Evolutionary conservation across 1,140 invertebrate genomes (phyloP), one percentile per base, ranked within the genome.

Genomic region (Drosophila nebulosa): DNA sequence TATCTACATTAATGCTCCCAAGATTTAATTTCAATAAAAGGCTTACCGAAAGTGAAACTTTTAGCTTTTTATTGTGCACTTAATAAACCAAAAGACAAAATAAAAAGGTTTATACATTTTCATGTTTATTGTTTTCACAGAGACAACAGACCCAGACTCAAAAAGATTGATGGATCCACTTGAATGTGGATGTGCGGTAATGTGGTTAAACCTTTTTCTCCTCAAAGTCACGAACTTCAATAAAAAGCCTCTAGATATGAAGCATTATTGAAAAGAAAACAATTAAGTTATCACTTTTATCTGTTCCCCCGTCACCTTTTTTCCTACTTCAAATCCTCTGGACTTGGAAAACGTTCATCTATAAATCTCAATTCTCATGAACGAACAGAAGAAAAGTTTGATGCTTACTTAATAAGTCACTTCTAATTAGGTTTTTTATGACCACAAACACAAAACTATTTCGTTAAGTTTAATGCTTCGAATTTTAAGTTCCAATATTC

Each of bases 141-240:
- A 46, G 39, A 4, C 39, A 46, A 18, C 7, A 9, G 9, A 46
- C 16, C 39, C 16, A 10, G 16, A 46, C 16, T 3, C 16, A 1
- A 46, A 46, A 46, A 46, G 39, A 46, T 46, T 46, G 39, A 46
- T 46, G 18, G 39, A 46, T 46, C 39, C 39, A 46, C 39, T 46
- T 46, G 39, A 46, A 62, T 51, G 18, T 62, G 66, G 70, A 14
- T 35, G 67, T 35, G 69, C 69, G 57, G 66, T 71, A 55, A 71
- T 70, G 69, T 71, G 69, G 68, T 71, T 62, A 70, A 58, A 55
- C 69, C 67, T 65, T 46, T 56, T 46, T 30, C 6, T 46, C 18
- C 39, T 63, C 55, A 27, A 16, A 39, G 18, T 46, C 39, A 16
- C 21, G 16, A 52, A 52, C 18, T 69, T 60, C 16, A 53, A 27